phyloP scores from a whole-genome alignment of 2,888 invertebrate genomes.

The Netelia inedita region DNA sequence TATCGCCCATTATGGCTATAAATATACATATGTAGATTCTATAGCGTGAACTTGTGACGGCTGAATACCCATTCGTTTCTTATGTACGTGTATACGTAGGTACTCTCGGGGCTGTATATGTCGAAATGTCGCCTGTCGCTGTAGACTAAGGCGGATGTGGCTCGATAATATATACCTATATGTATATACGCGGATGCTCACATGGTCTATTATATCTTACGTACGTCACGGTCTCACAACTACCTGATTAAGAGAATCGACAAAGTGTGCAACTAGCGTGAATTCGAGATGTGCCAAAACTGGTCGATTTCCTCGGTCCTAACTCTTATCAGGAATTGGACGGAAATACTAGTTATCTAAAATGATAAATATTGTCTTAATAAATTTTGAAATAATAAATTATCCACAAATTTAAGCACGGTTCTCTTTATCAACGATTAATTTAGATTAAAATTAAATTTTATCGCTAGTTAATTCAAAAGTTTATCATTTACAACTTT shows the following conservation, averaged over 20 bases:
- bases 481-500: neutral
- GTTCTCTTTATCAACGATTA: neutral
- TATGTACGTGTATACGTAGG: neutral
- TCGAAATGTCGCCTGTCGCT: conserved; percentile 14
- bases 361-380: too few species aligned
- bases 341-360: too few species aligned
- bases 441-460: neutral
- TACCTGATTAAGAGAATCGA: conserved; percentile 26
- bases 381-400: too few species aligned
- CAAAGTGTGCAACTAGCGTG: conserved; percentile 2
- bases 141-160: conserved; percentile 1
- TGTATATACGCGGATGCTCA: conserved; percentile 27
- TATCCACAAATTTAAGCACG: too few species aligned
- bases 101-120: conserved; percentile 10
- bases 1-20: neutral
- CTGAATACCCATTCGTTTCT: conserved; percentile 45
- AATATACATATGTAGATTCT: conserved; percentile 36
- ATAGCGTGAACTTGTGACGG: conserved; percentile 36
- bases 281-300: conserved; percentile 18
- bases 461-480: neutral
- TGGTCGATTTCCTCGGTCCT: conserved; percentile 1
- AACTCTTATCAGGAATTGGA: neutral
- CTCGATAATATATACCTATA: conserved; percentile 34
- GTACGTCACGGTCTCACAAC: conserved; percentile 37
- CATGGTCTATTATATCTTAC: conserved; percentile 52